Evolutionary conservation across 2,888 invertebrate genomes (phyloP), one percentile per base, ranked within the genome.

Genomic region (Eristalis intricaria): DNA sequence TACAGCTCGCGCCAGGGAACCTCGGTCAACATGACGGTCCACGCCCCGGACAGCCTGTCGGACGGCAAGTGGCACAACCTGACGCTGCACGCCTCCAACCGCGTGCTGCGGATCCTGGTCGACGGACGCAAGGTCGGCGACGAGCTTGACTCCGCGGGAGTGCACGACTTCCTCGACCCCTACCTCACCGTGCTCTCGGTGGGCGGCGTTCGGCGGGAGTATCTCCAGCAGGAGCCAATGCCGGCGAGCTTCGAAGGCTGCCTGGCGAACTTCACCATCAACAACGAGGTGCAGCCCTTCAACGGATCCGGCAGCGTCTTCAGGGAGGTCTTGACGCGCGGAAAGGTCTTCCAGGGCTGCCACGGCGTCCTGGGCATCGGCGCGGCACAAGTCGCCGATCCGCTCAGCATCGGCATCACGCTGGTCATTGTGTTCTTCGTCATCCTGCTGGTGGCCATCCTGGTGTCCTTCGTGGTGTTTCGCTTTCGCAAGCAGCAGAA

Each of bases 381-480:
- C 32, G 95, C 96, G 1, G 95, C 96, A 0, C 95, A 96, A 89
- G 96, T 96, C 4, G 96, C 97, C 2, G 97, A 97, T 93, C 98
- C 98, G 0, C 94, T 99, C 10, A 97, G 97, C 90, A 97, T 98
- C 86, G 99, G 98, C 74, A 96, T 99, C 81, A 98, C 98, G 0
- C 94, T 99, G 40, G 98, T 99, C 23, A 97, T 98, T 88, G 97
- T 98, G 29, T 98, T 99, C 94, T 98, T 99, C 91, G 96, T 97
- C 7, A 96, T 98, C 83, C 94, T 98, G 15, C 94, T 98, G 70
- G 96, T 98, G 13, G 98, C 98, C 15, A 98, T 98, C 90, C 94
- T 97, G 78, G 97, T 97, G 23, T 98, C 98, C 66, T 98, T 98
- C 91, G 95, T 98, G n/a, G 97, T 98, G 58, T 98, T 98, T 92